A percentile compares a stretch with the other conserved stretches of the same genome.
Evolutionary conservation across 2,888 invertebrate species (phyloP).

Genomic region (Apodemia hepburni): DNA sequence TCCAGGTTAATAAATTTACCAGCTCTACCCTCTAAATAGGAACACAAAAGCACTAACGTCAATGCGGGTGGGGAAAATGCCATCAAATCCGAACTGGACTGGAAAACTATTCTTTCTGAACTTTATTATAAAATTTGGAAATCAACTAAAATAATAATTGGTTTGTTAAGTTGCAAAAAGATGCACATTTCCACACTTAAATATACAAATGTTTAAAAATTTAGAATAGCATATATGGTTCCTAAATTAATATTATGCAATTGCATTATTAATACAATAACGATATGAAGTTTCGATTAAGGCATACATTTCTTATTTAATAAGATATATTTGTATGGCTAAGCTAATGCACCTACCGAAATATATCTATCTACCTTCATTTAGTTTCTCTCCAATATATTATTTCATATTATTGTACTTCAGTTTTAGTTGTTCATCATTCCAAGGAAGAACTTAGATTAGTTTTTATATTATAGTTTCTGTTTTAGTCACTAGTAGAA

Average conservation of each 20-base stretch:
- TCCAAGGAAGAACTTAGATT: neutral
- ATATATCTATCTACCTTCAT: slow-evolving; percentile 22
- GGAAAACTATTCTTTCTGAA: too few relatives aligned
- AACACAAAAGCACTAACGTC: too few relatives aligned
- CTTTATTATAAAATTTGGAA: too few relatives aligned
- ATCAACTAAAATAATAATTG: too few relatives aligned
- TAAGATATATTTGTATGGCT: slow-evolving; percentile 50
- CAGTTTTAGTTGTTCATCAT: neutral
- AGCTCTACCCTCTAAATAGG: too few relatives aligned
- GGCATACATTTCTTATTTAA: slow-evolving; percentile 76
- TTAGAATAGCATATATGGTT: slow-evolving; percentile 20
- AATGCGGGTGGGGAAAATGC: too few relatives aligned
- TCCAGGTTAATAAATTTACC: too few relatives aligned
- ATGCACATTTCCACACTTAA: slow-evolving; percentile 29
- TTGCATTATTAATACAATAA: slow-evolving; percentile 74
- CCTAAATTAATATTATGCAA: slow-evolving; percentile 34
- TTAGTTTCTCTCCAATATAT: slow-evolving; percentile 14
- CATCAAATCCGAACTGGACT: too few relatives aligned
- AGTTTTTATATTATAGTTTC: neutral
- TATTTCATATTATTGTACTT: slow-evolving; percentile 20
- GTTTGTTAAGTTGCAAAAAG: slow-evolving; percentile 25
- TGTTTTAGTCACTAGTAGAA: neutral
- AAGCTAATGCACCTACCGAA: slow-evolving; percentile 12
- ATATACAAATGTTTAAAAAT: slow-evolving; percentile 17
- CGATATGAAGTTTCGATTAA: slow-evolving; percentile 75